These are phyloP conservation scores for Synodontis membranacea DNA, from an alignment of 2,113 vertebrate genomes.

Conservation along the genomic window DNA sequence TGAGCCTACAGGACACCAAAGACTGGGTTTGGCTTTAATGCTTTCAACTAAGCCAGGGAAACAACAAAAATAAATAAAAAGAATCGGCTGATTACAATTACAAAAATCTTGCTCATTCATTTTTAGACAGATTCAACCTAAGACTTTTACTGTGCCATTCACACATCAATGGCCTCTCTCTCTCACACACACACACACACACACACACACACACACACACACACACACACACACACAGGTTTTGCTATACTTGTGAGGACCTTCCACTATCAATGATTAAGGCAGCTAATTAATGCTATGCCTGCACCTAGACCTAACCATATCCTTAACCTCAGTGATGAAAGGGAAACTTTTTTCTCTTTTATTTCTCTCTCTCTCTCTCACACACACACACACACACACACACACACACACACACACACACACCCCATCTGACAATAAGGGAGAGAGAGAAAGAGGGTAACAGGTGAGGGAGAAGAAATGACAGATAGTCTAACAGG, in stretches of 20 bases:
- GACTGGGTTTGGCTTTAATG: background rate
- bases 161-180: background rate
- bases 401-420: background rate
- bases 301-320: no score
- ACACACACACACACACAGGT: no score
- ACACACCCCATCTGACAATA: background rate
- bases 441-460: background rate
- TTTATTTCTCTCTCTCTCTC: no score
- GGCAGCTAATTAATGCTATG: no score
- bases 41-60: background rate
- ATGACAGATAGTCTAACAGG: constrained; percentile 32
- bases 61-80: background rate
- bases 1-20: background rate
- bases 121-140: background rate
- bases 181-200: background rate
- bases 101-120: constrained; percentile 6
- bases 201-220: no score
- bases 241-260: no score
- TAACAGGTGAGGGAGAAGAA: constrained; percentile 5
- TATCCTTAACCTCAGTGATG: no score
- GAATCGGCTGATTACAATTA: background rate
- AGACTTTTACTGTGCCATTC: background rate
- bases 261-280: no score
- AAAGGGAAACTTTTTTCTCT: no score
- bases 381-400: constrained; percentile 1